Base-by-base conservation (phyloP, 2,888 invertebrate genomes). In the Dicyrtoma fusca region DNA sequence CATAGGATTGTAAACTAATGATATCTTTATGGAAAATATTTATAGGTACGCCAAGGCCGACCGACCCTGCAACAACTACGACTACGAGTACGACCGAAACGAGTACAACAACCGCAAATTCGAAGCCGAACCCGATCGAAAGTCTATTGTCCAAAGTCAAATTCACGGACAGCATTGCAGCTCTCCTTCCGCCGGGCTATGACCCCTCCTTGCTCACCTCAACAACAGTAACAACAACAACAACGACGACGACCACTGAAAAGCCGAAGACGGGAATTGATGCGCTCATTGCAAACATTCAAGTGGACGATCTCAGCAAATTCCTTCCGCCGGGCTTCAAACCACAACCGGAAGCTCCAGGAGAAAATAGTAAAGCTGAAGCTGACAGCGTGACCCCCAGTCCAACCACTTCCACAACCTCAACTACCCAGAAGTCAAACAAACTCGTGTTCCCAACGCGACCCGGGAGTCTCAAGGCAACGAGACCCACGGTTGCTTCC, bases 381-480 rank as follows among this genome's bases (percentile, higher is more conserved):
- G 44, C 3, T 63, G 2, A 74, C 26, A 11, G 73, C 19, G 17
- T 73, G 5, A 42, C 69, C 5, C 65, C 76, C n/a, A 23, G 84
- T 14, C 84, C 87, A 25, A 75, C 81, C 1, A 82, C 82, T 0
- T 11, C 26, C 0, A 26, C 66, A 1, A 6, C 26, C 1, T 21
- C 65, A 3, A 65, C 71, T 13, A 42, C 47, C 5, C 57, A 71
- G 47, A 53, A 64, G 19, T 44, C 87, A 2, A 86, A 88, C 17
- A 92, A 91, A 83, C 83, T 92, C 11, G 90, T 92, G 0, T 94
- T 93, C 80, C 93, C 94, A 0, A 92, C 91, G 76, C 87, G 92
- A 81, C 88, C 92, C 0, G 91, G 90, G 49, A 84, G 84, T 76
- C 85, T 88, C 68, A 90, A 90, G 83, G 82, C 87, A 73, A 83